A percentile compares a stretch with the other conserved stretches of the same genome.
These are phyloP conservation scores for Frieseomelitta varia DNA, from an alignment of 1,140 invertebrate species.

Conservation along the genomic window DNA sequence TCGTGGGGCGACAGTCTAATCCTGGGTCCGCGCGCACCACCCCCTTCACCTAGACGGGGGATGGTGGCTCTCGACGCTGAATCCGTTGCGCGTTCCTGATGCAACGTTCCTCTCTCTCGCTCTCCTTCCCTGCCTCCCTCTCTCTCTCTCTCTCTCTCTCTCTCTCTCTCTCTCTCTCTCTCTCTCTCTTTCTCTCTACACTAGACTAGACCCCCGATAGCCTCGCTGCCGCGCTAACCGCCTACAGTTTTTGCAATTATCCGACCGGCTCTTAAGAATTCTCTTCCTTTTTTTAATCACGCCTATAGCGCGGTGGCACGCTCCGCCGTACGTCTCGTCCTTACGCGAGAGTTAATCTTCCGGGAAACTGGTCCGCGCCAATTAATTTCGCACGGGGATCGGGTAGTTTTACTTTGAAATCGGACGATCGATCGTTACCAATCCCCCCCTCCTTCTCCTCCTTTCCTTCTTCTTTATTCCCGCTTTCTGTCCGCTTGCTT, in stretches of 20 bases:
- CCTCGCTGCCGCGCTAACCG: constrained; percentile 17
- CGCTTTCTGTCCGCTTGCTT: not conserved
- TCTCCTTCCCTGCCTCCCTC: too few species aligned
- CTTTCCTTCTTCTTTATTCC: too few species aligned
- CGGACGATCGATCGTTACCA: constrained; percentile 20
- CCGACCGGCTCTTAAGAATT: constrained; percentile 61
- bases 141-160: not conserved
- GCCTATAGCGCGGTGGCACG: too few species aligned
- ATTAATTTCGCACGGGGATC: constrained; percentile 47
- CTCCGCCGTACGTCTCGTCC: not conserved
- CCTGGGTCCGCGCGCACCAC: constrained; percentile 68
- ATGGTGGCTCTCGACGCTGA: constrained; percentile 49
- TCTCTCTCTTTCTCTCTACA: too few species aligned
- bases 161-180: too few species aligned
- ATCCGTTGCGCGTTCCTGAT: constrained; percentile 50
- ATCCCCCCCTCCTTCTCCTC: not conserved
- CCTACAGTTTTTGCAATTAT: constrained; percentile 78
- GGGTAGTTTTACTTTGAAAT: not conserved
- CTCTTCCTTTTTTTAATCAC: constrained; percentile 48
- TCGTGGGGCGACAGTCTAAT: constrained; percentile 81
- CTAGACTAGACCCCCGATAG: constrained; percentile 6
- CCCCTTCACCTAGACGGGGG: constrained; percentile 59
- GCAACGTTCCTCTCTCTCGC: constrained; percentile 25
- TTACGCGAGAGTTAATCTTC: constrained; percentile 24
- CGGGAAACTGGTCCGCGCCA: not conserved